These are phyloP conservation scores for Drosophila equinoxialis DNA, from an alignment of 1,140 invertebrate species.

Conservation along the genomic window DNA sequence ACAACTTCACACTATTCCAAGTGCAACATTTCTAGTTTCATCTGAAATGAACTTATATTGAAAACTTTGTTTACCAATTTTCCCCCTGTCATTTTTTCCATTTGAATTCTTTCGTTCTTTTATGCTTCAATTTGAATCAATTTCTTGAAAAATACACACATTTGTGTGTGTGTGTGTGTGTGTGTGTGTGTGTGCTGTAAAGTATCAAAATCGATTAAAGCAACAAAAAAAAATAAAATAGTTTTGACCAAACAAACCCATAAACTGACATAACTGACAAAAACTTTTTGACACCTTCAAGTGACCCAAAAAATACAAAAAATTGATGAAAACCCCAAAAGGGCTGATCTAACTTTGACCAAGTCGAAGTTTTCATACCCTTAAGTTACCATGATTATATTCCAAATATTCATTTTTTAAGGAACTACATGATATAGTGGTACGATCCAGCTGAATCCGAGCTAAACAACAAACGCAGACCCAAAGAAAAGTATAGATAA, in stretches of 20 bases:
- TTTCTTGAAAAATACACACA: slow-evolving; percentile 5
- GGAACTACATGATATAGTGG: too few relatives aligned
- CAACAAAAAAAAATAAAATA: slow-evolving; percentile 2
- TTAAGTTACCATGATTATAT: background rate
- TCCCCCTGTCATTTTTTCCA: background rate
- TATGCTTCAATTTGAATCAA: slow-evolving; percentile 5
- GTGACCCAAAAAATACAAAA: slow-evolving; percentile 12
- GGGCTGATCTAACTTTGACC: slow-evolving; percentile 31
- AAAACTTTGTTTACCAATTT: background rate
- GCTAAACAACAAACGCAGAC: too few relatives aligned
- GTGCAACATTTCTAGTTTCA: too few relatives aligned
- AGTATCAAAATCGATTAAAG: slow-evolving; percentile 31
- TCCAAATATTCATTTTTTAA: too few relatives aligned
- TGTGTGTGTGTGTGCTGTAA: background rate
- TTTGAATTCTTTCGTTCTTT: slow-evolving; percentile 3
- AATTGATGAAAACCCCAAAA: background rate
- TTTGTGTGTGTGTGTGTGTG: too few relatives aligned
- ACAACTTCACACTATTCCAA: too few relatives aligned
- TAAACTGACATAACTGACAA: slow-evolving; percentile 49
- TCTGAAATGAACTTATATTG: too few relatives aligned
- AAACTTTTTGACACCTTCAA: slow-evolving; percentile 51
- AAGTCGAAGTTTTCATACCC: slow-evolving; percentile 22
- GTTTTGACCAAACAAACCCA: slow-evolving; percentile 46
- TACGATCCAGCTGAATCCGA: too few relatives aligned
- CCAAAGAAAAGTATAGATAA: too few relatives aligned